Percentiles rank a stretch among this genome's conserved stretches.
These are phyloP conservation scores for Pachycephus smyrnensis DNA, from an alignment of 2,888 invertebrate genomes.

Conservation along the genomic window DNA sequence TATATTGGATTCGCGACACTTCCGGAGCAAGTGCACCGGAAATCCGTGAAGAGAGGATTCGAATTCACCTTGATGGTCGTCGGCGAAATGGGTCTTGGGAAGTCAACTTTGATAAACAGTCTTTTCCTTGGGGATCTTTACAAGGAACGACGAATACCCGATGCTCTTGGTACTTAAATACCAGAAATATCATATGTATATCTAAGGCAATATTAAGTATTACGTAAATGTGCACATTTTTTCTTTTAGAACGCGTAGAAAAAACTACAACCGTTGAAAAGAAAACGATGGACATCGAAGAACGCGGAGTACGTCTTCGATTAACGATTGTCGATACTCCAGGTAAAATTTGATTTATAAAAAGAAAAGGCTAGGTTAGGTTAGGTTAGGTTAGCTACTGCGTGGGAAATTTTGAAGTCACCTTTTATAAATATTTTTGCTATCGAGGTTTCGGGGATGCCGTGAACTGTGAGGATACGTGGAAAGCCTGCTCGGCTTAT, in stretches of 20 bases:
- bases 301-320: conserved; percentile 89
- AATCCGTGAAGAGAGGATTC: conserved; percentile 95
- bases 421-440: not conserved
- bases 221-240: not conserved
- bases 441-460: conserved; percentile 86
- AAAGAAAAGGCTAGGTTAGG: too few relatives aligned
- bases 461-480: conserved; percentile 93
- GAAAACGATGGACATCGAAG: conserved; percentile 93
- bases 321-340: conserved; percentile 95
- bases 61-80: conserved; percentile 98
- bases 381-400: not conserved
- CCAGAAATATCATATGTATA: not conserved
- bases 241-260: conserved; percentile 69
- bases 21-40: conserved; percentile 95
- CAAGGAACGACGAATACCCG: conserved; percentile 82
- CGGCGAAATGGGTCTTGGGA: conserved; percentile 93
- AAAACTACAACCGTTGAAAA: conserved; percentile 74
- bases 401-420: not conserved
- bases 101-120: conserved; percentile 95
- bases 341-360: conserved; percentile 65
- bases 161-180: conserved; percentile 74
- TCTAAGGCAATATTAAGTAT: not conserved
- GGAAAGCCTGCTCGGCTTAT: conserved; percentile 91
- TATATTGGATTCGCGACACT: conserved; percentile 96
- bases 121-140: conserved; percentile 94